Base-by-base conservation (phyloP, 2,888 invertebrate genomes). In the Fissipunctia ypsillon region DNA sequence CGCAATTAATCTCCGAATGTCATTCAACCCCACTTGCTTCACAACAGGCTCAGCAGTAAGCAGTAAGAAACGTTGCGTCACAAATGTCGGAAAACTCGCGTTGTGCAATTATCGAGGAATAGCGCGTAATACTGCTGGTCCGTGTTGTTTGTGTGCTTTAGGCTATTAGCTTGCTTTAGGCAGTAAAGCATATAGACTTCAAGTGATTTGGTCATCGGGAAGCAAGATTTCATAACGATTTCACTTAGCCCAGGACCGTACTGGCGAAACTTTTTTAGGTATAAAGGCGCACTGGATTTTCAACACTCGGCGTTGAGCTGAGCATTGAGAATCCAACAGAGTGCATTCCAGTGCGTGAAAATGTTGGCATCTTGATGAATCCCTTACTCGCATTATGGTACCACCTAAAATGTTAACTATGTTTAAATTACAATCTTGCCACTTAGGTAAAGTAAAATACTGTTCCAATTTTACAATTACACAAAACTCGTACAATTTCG, bases 11-110 rank as follows among this genome's bases (percentile, higher is more conserved):
- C 71, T 80, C 12, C 22, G 45, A 65, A 78, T 71, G 68, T 69
- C 66, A 69, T 74, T 81, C 83, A 81, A 79, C 81, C 75, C 70
- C 54, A 81, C 76, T 73, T 41, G 67, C 57, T 68, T 38, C 63
- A 68, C 71, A 74, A 63, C 70, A 63, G 59, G 68, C 68, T 71
- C 22, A 57, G 25, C 41, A 48, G 48, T 4, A 14, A 31, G 48
- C 66, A 77, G 73, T 73, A 80, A 82, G 83, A 81, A 83, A 41
- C 41, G n/a, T 82, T 82, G 22, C 73, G 69, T 77, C 70, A 83
- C 59, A 50, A 64, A 52, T 56, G 75, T 71, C 69, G 83, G 82
- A 80, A 82, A 82, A 83, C 65, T 68, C 52, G 9, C 14, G 38
- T 83, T 83, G 45, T 71, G 82, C 41, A 83, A 83, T 80, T 63